phyloP scores from a whole-genome alignment of 2,113 vertebrate species.

The Nesospiza acunhae region DNA sequence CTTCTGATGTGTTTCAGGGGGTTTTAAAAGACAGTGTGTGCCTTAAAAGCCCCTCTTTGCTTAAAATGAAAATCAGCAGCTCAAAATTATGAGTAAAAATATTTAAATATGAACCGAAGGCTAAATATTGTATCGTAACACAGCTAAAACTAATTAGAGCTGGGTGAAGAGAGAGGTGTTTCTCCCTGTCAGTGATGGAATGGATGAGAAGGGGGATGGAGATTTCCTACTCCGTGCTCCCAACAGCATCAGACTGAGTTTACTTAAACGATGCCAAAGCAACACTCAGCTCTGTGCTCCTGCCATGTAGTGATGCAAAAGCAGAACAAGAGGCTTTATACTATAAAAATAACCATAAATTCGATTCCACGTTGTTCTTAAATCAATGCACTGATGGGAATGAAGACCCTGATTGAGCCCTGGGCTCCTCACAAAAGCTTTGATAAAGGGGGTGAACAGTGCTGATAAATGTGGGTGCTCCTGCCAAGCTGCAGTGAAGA shows the following conservation, averaged over 20 bases:
- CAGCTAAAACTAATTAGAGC: slow-evolving; percentile 34
- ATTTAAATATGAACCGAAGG: not conserved
- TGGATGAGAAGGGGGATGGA: not conserved
- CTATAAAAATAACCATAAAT: slow-evolving; percentile 19
- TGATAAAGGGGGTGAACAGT: not conserved
- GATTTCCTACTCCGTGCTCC: slow-evolving; percentile 31
- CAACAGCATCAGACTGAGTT: slow-evolving; percentile 29
- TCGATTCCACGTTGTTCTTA: not conserved
- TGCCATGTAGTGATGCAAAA: not conserved
- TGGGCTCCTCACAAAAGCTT: not conserved
- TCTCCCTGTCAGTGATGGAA: not conserved
- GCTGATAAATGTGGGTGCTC: not conserved
- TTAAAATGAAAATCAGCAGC: not conserved
- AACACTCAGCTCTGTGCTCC: slow-evolving; percentile 15
- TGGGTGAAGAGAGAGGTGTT: not conserved
- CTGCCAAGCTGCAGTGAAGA: not conserved
- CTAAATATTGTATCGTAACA: not conserved
- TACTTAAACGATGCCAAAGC: slow-evolving; percentile 3
- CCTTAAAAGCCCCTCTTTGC: slow-evolving; percentile 25
- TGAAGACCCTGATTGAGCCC: not conserved
- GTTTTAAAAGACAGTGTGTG: not conserved
- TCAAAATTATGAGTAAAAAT: slow-evolving; percentile 40
- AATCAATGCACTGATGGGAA: not conserved
- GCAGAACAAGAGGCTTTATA: not conserved
- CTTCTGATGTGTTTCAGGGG: slow-evolving; percentile 53